These are phyloP conservation scores for Euthynnus affinis DNA, from an alignment of 2,797 vertebrate genomes.

Conservation along the genomic window DNA sequence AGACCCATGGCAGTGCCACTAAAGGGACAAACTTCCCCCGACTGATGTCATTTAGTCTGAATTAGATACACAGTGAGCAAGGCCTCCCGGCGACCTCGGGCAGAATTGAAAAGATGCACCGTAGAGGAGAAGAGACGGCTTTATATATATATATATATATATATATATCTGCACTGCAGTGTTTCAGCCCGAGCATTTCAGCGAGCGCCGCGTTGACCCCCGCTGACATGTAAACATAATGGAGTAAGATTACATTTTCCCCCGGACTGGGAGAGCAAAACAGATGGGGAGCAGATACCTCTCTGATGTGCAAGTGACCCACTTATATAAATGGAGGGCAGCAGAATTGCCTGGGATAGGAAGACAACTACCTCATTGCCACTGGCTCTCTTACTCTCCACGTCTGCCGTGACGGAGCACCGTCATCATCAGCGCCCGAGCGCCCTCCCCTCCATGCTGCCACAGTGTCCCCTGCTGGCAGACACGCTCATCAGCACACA, in stretches of 20 bases:
- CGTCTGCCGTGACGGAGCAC: conserved; percentile 21
- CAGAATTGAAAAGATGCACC: conserved; percentile 39
- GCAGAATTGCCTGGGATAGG: conserved; percentile 54
- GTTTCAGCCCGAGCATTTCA: conserved; percentile 35
- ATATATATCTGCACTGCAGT: conserved; percentile 50
- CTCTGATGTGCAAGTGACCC: conserved; percentile 78
- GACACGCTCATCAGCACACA: background rate
- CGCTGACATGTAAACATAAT: conserved; percentile 75
- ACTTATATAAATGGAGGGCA: conserved; percentile 77
- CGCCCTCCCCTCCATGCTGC: conserved; percentile 18
- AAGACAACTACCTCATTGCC: conserved; percentile 56
- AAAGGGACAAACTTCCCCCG: conserved; percentile 37
- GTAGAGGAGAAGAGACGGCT: conserved; percentile 17
- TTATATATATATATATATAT: too few species aligned
- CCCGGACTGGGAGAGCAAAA: conserved; percentile 36
- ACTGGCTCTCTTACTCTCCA: conserved; percentile 13
- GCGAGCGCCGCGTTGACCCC: conserved; percentile 47
- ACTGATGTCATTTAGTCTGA: conserved; percentile 41
- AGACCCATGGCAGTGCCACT: background rate
- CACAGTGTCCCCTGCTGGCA: conserved; percentile 81
- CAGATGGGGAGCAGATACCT: conserved; percentile 63
- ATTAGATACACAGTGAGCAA: conserved; percentile 14
- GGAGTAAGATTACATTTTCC: conserved; percentile 73
- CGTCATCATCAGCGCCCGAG: too few species aligned
- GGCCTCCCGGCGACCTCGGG: conserved; percentile 29